phyloP scores from a whole-genome alignment of 2,888 invertebrate genomes.

The Netelia inedita region DNA sequence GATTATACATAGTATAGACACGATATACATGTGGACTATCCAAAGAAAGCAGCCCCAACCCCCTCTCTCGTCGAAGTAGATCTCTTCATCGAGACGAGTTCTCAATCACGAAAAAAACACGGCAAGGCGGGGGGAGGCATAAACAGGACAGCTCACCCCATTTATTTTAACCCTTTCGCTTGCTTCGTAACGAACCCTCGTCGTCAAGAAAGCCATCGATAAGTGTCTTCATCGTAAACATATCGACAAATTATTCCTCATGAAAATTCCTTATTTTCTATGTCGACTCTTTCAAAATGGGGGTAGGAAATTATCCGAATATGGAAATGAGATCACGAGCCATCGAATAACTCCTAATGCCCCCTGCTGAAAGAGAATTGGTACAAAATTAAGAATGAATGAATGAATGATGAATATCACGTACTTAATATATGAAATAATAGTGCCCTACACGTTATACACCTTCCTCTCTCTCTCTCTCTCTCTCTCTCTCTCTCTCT shows the following conservation, averaged over 20 bases:
- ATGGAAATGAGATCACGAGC: no score
- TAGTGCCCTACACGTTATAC: no score
- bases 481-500: no score
- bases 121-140: not conserved
- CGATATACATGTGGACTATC: constrained; percentile 20
- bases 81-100: constrained; percentile 58
- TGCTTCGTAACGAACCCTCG: not conserved
- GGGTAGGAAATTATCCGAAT: not conserved
- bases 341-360: not conserved
- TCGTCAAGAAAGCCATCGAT: no score
- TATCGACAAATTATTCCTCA: not conserved
- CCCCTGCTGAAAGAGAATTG: not conserved
- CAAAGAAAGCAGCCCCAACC: constrained; percentile 22
- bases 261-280: not conserved
- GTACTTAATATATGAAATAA: not conserved
- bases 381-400: not conserved
- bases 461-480: no score
- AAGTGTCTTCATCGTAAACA: no score
- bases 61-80: constrained; percentile 33
- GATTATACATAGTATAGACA: constrained; percentile 49
- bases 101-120: constrained; percentile 53
- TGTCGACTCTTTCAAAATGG: no score
- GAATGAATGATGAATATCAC: no score
- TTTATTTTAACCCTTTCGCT: constrained; percentile 24
- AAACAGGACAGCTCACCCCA: constrained; percentile 19